Base-by-base conservation (phyloP, 1,140 invertebrate species). In the Dendrolimus punctatus region DNA sequence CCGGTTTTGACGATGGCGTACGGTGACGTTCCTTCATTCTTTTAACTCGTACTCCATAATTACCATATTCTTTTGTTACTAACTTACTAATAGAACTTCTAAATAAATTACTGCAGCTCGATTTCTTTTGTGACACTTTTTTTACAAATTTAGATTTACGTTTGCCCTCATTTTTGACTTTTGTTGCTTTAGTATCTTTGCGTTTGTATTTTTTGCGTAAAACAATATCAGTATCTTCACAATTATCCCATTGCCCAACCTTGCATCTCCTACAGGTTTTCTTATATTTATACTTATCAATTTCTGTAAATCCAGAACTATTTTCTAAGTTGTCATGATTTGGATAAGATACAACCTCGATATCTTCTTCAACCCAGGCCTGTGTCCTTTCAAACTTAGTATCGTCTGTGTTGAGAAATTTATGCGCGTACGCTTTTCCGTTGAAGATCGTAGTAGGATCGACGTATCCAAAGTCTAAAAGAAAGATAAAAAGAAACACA, bases 1-100 rank as follows among this genome's bases (percentile, higher is more conserved):
- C 74, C 36, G 71, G 71, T 57, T 72, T 73, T 36, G 62, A 49
- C 48, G 55, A 53, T 36, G 60, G 46, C 38, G 62, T 46, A 46
- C 56, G 53, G 9, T 51, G 44, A 42, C 54, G 42, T 38, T 58
- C 55, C 39, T 60, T 64, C 51, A 47, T 68, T 39, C 57, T 66
- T 62, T 64, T 64, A 45, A 51, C 51, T 63, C 62, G 51, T 23
- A 51, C 40, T 54, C 39, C 56, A 23, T 63, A 64, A 48, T 50
- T 44, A 46, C 59, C 51, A 52, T 55, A 67, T 23, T 63, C 57
- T 46, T 43, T 10, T 46, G 49, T 59, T n/a, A 55, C 44, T 38
- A 60, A 39, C 48, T 57, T 61, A 23, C 49, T 61, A 10, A 46
- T 61, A 43, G 58, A 53, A 46, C 55, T 68, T 60, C 68, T 71